Base-by-base conservation (phyloP, 2,113 vertebrate genomes). In the Lontra canadensis region DNA sequence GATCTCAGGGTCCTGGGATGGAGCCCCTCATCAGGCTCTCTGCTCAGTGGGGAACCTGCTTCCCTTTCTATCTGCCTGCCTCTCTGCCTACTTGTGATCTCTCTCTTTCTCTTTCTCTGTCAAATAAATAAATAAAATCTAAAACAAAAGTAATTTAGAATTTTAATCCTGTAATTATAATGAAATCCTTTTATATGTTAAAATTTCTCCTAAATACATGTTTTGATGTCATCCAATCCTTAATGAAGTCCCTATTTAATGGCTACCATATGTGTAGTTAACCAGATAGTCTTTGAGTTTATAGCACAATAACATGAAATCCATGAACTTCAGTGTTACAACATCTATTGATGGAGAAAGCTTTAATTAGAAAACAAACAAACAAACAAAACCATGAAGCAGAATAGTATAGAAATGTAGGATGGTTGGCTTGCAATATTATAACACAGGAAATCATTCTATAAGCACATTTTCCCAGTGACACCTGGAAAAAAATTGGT, bases 381-480 rank as follows among this genome's bases (percentile, higher is more conserved):
- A 42, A 42, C 39, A 49, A 12, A 47, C 11, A 49, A 52, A 5
- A 52, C 13, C 82, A 9, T 69, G 4, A 36, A 49, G 39, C 39
- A 96, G 15, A 88, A 71, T 94, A 5, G 14, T 52, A 93, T 79
- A 80, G 52, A 95, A 95, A 94, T 86, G 52, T 69, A 95, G 63
- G 86, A 78, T 79, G 34, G 4, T 88, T 31, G 96, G 21, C 13
- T 87, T 94, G 49, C 2, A 96, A 95, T 86, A 94, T 97, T 97
- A 52, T 76, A 93, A 29, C 65, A 92, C 0, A 96, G 83, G 49
- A 93, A 96, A 69, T 93, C 42, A 21, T 95, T 69, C n/a, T 92
- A 39, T 93, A 95, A 98, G 79, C 29, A 98, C 78, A 69, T 97
- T 98, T 95, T 65, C 95, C 81, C 25, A 89, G 63, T 88, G 84